Percentiles rank a stretch among this genome's conserved stretches.
Evolutionary conservation across 2,113 vertebrate species (phyloP).

Genomic region (Calyptommatus sinebrachiatus): DNA sequence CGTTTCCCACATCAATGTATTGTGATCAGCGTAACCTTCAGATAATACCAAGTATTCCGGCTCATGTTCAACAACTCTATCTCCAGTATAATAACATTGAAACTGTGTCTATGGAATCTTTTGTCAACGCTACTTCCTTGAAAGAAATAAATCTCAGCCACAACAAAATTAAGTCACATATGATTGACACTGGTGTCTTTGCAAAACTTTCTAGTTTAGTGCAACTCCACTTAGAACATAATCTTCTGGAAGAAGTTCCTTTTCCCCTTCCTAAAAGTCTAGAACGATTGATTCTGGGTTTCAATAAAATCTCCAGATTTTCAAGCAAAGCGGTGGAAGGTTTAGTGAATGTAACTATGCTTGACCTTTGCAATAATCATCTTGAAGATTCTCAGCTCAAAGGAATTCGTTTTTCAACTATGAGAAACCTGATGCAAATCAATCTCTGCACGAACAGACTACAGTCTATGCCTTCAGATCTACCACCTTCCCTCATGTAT

Average conservation of each 20-base stretch:
- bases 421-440: constrained; percentile 76
- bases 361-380: constrained; percentile 77
- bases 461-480: constrained; percentile 72
- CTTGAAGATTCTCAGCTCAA: constrained; percentile 69
- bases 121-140: constrained; percentile 74
- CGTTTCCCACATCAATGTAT: constrained; percentile 78
- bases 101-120: constrained; percentile 68
- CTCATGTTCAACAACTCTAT: constrained; percentile 75
- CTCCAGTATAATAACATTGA: constrained; percentile 81
- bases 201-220: constrained; percentile 68
- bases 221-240: constrained; percentile 78
- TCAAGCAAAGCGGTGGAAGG: constrained; percentile 60
- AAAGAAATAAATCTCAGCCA: constrained; percentile 79
- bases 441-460: constrained; percentile 77
- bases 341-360: constrained; percentile 73
- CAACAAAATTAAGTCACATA: constrained; percentile 77
- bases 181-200: constrained; percentile 74
- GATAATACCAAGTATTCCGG: constrained; percentile 74
- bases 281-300: constrained; percentile 75
- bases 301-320: constrained; percentile 74
- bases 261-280: constrained; percentile 74
- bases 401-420: constrained; percentile 66
- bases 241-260: constrained; percentile 77
- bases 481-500: constrained; percentile 78
- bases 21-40: constrained; percentile 78